These are phyloP conservation scores for Osmerus mordax DNA, from an alignment of 2,113 vertebrate genomes.

Conservation along the genomic window DNA sequence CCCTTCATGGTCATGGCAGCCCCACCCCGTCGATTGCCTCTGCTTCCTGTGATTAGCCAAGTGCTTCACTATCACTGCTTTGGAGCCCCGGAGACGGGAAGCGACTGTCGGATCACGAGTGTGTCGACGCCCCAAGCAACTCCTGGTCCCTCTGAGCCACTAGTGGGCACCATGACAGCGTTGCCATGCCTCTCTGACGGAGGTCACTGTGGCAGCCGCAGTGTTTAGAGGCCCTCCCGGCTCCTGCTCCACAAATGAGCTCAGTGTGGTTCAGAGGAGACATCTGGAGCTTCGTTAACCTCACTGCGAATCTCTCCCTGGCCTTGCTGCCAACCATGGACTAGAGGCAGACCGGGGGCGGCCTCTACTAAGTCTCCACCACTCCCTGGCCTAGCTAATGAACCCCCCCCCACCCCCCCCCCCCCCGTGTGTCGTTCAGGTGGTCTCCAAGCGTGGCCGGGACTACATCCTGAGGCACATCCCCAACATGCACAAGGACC, in stretches of 20 bases:
- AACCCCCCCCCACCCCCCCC: no score
- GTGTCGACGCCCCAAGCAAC: slow-evolving; percentile 19
- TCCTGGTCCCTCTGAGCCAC: background rate
- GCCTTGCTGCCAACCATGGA: background rate
- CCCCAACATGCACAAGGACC: slow-evolving; percentile 98
- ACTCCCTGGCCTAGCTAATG: no score
- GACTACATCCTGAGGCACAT: slow-evolving; percentile 98
- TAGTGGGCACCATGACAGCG: no score
- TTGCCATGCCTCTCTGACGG: no score
- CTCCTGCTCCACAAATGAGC: background rate
- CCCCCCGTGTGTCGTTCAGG: slow-evolving; percentile 65
- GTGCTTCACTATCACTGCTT: slow-evolving; percentile 48
- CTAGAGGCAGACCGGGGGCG: no score
- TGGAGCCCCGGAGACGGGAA: slow-evolving; percentile 56
- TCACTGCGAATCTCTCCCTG: slow-evolving; percentile 6
- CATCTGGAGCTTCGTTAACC: slow-evolving; percentile 36
- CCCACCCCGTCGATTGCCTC: slow-evolving; percentile 59
- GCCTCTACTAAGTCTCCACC: no score
- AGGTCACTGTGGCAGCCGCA: no score
- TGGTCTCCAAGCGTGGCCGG: slow-evolving; percentile 91
- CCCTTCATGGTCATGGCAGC: slow-evolving; percentile 9
- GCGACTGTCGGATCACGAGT: slow-evolving; percentile 44
- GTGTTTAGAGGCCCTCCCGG: slow-evolving; percentile 10
- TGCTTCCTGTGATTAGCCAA: slow-evolving; percentile 66
- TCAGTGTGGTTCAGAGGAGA: slow-evolving; percentile 22